phyloP scores from a whole-genome alignment of 2,797 vertebrate species.

The Myotis pilosus region DNA sequence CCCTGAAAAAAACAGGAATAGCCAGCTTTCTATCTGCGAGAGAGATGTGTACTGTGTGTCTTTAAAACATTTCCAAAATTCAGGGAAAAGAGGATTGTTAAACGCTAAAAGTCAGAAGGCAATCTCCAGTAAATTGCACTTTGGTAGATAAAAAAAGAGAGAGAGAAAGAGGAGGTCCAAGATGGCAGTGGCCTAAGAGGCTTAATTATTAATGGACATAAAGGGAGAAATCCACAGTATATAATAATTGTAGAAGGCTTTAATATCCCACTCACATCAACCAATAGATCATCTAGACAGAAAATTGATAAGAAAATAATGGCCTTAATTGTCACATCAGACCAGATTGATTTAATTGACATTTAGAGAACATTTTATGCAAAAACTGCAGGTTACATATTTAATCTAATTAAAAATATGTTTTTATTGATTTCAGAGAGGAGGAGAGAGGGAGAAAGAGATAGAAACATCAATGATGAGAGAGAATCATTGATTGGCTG shows the following conservation, averaged over 20 bases:
- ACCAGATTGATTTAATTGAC: background rate
- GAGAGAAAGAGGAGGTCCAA: background rate
- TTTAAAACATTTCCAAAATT: slow-evolving; percentile 51
- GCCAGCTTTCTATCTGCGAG: background rate
- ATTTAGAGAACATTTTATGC: background rate
- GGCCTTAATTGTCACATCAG: background rate
- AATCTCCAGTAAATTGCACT: background rate
- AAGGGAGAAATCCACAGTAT: background rate
- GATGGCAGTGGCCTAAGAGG: background rate
- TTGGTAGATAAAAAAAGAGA: background rate
- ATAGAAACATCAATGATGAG: too few species aligned
- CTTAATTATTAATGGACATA: background rate
- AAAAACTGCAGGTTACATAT: background rate
- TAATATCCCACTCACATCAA: background rate
- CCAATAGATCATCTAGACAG: background rate
- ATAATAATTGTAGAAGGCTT: background rate
- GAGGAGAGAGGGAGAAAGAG: too few species aligned
- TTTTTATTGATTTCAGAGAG: background rate
- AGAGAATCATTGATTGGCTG: too few species aligned
- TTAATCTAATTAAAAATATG: background rate
- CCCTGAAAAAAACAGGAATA: slow-evolving; percentile 6
- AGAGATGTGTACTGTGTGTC: background rate
- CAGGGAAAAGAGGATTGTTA: background rate
- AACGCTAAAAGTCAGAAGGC: background rate
- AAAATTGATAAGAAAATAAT: background rate